These are phyloP conservation scores for Vultur gryphus DNA, from an alignment of 2,797 vertebrate genomes.

Conservation along the genomic window DNA sequence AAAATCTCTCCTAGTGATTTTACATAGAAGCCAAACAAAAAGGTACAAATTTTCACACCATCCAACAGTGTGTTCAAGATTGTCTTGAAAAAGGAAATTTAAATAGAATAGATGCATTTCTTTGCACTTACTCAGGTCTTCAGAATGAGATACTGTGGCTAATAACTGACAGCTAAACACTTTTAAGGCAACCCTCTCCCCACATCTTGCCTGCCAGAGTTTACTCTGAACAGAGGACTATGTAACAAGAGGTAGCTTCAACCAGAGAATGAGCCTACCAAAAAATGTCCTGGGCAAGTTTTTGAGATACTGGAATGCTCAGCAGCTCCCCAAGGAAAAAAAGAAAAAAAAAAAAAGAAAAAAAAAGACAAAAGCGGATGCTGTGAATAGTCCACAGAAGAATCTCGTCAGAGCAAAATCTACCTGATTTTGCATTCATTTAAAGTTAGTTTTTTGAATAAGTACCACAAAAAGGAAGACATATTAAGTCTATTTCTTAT, in stretches of 20 bases:
- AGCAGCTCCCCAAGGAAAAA: background rate
- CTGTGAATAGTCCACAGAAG: background rate
- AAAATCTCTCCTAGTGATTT: background rate
- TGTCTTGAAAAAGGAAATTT: background rate
- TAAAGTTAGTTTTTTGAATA: background rate
- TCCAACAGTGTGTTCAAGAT: background rate
- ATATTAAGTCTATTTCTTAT: background rate
- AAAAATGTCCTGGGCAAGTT: background rate
- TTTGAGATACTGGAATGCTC: background rate
- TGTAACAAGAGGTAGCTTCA: background rate
- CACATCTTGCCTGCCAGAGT: background rate
- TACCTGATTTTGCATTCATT: background rate
- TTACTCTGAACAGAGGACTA: background rate
- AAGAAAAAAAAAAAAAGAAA: background rate
- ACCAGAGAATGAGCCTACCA: background rate
- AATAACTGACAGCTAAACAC: background rate
- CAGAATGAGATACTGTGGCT: background rate
- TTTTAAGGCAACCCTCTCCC: background rate
- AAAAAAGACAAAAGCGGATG: background rate
- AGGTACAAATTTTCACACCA: background rate
- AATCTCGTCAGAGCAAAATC: background rate
- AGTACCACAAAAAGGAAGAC: background rate
- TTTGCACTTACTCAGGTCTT: background rate
- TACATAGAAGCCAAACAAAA: background rate
- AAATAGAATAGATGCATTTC: background rate